Evolutionary conservation across 2,113 vertebrate genomes (phyloP).

Genomic region (Hipposideros armiger): DNA sequence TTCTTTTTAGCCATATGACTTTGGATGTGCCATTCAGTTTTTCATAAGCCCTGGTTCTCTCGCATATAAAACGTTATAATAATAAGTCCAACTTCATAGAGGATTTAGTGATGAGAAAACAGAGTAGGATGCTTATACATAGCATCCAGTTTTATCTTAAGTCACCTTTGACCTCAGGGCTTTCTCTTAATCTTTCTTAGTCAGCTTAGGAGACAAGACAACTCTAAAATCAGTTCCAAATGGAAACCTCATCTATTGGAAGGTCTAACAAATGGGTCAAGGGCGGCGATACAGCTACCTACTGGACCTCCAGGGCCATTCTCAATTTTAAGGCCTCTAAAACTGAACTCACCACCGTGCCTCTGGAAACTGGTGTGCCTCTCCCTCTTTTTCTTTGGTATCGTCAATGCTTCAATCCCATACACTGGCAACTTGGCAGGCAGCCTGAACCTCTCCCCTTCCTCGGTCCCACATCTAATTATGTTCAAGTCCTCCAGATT

Average conservation of each 20-base stretch:
- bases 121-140: neutral
- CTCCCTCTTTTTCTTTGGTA: neutral
- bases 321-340: neutral
- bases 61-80: constrained; percentile 4
- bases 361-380: neutral
- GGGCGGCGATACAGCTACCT: neutral
- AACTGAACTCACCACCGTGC: neutral
- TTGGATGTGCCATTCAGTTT: neutral
- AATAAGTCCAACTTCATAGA: neutral
- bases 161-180: neutral
- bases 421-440: constrained; percentile 53
- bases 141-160: neutral
- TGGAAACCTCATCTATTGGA: neutral
- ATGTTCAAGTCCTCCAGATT: neutral
- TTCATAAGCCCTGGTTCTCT: neutral
- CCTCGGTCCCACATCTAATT: constrained; percentile 46
- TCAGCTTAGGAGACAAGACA: constrained; percentile 4
- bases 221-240: neutral
- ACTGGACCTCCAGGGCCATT: neutral
- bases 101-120: neutral
- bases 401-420: constrained; percentile 23
- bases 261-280: neutral
- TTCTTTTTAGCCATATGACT: neutral
- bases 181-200: neutral
- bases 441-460: constrained; percentile 60